A percentile compares a stretch with the other conserved stretches of the same genome.
Evolutionary conservation across 2,888 invertebrate genomes (phyloP).

Genomic region (Drosophila differens): DNA sequence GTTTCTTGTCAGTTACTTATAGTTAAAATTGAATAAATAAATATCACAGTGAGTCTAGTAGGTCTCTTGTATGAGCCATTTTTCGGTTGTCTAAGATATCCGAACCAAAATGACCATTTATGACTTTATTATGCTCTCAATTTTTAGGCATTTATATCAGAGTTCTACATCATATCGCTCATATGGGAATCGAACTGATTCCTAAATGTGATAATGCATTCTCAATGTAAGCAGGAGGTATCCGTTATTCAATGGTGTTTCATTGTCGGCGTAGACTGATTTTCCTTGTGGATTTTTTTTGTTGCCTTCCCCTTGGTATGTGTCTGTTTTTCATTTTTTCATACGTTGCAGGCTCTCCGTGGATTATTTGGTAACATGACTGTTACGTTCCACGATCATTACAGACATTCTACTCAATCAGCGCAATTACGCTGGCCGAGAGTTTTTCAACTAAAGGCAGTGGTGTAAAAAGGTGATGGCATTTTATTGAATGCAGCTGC

Average conservation of each 20-base stretch:
- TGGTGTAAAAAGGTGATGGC: constrained; percentile 24
- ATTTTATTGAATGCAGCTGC: constrained; percentile 53
- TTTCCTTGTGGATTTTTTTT: neutral
- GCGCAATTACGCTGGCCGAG: constrained; percentile 4
- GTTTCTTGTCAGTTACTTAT: neutral
- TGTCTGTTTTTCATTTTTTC: neutral
- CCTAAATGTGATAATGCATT: neutral
- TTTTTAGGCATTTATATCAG: neutral
- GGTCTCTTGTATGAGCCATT: neutral
- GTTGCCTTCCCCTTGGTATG: constrained; percentile 26
- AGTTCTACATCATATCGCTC: neutral
- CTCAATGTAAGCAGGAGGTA: neutral
- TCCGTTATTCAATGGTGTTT: neutral
- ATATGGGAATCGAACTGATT: neutral
- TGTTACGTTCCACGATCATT: constrained; percentile 29
- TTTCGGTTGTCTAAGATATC: neutral
- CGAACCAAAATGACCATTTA: neutral
- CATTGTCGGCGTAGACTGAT: neutral
- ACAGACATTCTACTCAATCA: constrained; percentile 44
- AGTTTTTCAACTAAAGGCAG: constrained; percentile 22
- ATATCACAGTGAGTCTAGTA: neutral
- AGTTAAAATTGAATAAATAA: neutral
- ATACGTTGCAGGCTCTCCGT: neutral
- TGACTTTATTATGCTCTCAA: neutral
- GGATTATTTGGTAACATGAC: constrained; percentile 39